Conservation (phyloP, 1,140 invertebrate species). For the Steinernema khuongi region DNA sequence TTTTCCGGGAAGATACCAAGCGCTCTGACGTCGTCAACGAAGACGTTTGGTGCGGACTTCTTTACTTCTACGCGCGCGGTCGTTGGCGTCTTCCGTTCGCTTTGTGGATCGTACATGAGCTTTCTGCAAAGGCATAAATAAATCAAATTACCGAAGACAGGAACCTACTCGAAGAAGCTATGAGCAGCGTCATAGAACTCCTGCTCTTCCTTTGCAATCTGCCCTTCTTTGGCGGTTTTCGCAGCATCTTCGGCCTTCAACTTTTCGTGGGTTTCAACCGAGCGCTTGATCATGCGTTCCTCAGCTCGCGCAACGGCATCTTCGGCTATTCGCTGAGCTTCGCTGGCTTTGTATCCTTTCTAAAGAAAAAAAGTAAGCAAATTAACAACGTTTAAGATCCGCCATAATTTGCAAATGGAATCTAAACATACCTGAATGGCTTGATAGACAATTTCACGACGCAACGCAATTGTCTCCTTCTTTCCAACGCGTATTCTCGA, state of each 20-base stretch:
- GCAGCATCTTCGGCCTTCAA: conserved; percentile 20
- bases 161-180: conserved; percentile 26
- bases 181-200: conserved; percentile 30
- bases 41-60: neutral
- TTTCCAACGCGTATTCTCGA: conserved; percentile 7
- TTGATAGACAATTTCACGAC: conserved; percentile 38
- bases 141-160: conserved; percentile 5
- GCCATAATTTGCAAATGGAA: neutral
- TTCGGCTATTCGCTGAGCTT: conserved; percentile 37
- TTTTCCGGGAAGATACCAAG: conserved; percentile 25
- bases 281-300: conserved; percentile 19
- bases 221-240: conserved; percentile 13
- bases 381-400: neutral
- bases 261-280: conserved; percentile 22
- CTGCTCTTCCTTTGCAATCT: conserved; percentile 30
- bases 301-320: conserved; percentile 37
- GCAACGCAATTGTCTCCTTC: conserved; percentile 15
- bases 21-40: neutral
- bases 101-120: conserved; percentile 28
- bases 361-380: conserved; percentile 12
- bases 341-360: conserved; percentile 30
- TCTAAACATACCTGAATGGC: conserved; percentile 28
- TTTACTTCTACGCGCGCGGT: neutral
- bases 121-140: conserved; percentile 29
- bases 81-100: neutral